Conservation (phyloP, 1,140 invertebrate species). For the Acromyrmex charruanus region DNA sequence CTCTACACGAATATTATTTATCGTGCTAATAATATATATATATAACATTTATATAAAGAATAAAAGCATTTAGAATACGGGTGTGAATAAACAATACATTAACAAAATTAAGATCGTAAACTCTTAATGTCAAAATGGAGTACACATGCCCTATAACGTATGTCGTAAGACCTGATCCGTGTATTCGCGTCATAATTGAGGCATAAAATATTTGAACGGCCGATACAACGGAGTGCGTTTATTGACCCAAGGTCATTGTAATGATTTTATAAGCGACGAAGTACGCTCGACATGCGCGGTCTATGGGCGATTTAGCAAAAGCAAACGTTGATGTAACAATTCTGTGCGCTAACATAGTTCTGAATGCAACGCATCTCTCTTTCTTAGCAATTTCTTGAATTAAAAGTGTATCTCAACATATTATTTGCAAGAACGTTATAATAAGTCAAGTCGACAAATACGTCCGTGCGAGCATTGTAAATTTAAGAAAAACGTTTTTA, state of each 20-base stretch:
- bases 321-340: conserved; percentile 31
- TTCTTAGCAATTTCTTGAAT: background rate
- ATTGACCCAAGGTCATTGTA: conserved; percentile 60
- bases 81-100: background rate
- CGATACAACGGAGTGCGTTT: conserved; percentile 46
- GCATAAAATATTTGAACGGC: conserved; percentile 29
- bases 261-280: conserved; percentile 41
- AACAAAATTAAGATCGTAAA: background rate
- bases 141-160: background rate
- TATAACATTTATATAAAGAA: background rate
- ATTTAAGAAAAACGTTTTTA: background rate
- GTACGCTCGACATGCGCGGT: conserved; percentile 31
- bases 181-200: conserved; percentile 1
- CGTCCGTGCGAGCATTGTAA: background rate
- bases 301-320: conserved; percentile 3
- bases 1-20: background rate
- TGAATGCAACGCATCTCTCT: background rate
- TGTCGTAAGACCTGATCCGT: background rate
- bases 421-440: background rate
- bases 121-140: background rate
- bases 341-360: background rate
- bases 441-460: background rate
- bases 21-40: background rate
- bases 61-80: background rate
- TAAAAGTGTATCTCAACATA: background rate